Conservation (phyloP, 2,888 invertebrate species). For the Clostera curtula region DNA sequence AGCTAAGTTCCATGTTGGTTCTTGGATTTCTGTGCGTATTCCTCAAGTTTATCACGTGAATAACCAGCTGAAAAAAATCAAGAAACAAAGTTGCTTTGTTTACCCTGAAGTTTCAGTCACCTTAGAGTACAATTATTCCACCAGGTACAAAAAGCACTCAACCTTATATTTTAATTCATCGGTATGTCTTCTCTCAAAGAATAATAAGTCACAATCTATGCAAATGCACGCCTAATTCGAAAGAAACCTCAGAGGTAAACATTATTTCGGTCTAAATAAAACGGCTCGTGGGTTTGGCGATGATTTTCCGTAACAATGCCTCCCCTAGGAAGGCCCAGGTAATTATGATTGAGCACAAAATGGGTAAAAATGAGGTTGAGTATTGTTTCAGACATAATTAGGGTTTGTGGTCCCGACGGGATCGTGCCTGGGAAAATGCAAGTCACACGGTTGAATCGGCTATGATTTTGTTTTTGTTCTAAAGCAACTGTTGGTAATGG, state of each 20-base stretch:
- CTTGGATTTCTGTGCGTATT: too few species aligned
- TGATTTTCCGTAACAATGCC: slow-evolving; percentile 57
- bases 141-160: too few species aligned
- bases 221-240: slow-evolving; percentile 10
- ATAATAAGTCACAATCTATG: slow-evolving; percentile 4
- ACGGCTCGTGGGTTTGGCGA: slow-evolving; percentile 35
- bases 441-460: slow-evolving; percentile 36
- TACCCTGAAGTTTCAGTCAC: too few species aligned
- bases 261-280: slow-evolving; percentile 36
- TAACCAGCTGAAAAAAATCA: too few species aligned
- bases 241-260: slow-evolving; percentile 32
- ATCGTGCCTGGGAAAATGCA: slow-evolving; percentile 35
- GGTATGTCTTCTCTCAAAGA: background rate
- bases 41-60: too few species aligned
- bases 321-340: slow-evolving; percentile 54
- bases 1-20: too few species aligned
- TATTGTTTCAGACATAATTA: slow-evolving; percentile 72
- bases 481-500: slow-evolving; percentile 1
- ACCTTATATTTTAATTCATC: too few species aligned
- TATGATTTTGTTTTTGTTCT: background rate
- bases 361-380: slow-evolving; percentile 67
- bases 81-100: too few species aligned
- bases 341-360: slow-evolving; percentile 74
- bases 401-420: slow-evolving; percentile 67
- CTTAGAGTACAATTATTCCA: too few species aligned